Evolutionary conservation across 2,113 vertebrate species (phyloP).

Genomic region (Myanophis thanlyinensis): DNA sequence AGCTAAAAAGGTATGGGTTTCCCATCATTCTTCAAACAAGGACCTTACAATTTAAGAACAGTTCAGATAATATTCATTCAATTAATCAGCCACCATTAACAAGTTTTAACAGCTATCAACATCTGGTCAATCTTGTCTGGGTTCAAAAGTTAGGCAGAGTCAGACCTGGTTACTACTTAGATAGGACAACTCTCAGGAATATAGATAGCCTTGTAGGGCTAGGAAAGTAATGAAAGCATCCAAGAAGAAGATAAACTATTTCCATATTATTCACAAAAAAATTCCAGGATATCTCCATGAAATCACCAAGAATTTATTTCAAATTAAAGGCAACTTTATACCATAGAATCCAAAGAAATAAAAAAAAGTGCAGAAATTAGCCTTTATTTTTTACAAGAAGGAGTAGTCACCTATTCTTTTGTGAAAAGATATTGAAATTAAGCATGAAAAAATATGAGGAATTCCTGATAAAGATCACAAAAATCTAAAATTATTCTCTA

Average conservation of each 20-base stretch:
- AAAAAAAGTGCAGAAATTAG: not conserved
- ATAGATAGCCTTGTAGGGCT: not conserved
- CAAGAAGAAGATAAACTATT: not conserved
- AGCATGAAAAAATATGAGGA: not conserved
- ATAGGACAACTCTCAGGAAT: not conserved
- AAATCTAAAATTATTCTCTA: not conserved
- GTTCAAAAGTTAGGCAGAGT: not conserved
- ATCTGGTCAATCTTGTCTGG: not conserved
- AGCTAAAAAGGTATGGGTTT: not conserved
- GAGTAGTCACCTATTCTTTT: not conserved
- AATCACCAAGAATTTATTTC: not conserved
- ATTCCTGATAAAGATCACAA: not conserved
- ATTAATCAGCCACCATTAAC: not conserved
- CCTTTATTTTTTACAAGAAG: not conserved
- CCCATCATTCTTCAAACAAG: not conserved
- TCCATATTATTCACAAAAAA: not conserved
- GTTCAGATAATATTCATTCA: not conserved
- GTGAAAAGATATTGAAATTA: not conserved
- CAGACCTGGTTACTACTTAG: not conserved
- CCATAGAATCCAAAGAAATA: not conserved
- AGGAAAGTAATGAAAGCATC: not conserved
- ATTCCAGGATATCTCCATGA: not conserved
- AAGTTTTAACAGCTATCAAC: not conserved
- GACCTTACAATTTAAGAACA: not conserved
- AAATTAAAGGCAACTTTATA: not conserved